Conservation (phyloP, 2,113 vertebrate species). For the Oncorhynchus keta region DNA sequence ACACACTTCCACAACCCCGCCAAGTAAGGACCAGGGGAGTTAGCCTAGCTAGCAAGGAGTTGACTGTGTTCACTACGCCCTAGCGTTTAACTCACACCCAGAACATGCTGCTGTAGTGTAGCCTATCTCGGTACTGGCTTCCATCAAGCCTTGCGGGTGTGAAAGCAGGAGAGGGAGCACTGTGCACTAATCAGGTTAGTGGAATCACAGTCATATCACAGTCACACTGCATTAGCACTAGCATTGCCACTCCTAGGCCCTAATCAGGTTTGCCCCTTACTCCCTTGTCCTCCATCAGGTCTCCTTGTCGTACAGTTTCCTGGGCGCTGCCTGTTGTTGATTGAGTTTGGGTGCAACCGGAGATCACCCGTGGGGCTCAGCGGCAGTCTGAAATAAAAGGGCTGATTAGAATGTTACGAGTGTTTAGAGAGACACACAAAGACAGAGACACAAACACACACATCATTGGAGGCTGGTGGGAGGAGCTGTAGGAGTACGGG, state of each 20-base stretch:
- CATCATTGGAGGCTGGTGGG: background rate
- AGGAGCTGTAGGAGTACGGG: too few species aligned
- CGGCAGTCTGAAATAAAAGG: background rate
- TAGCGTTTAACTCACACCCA: background rate
- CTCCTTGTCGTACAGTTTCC: constrained; percentile 13
- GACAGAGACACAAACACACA: background rate
- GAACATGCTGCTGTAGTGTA: background rate
- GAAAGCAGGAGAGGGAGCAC: constrained; percentile 21
- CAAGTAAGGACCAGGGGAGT: background rate
- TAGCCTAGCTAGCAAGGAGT: background rate
- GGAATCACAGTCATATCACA: constrained; percentile 41
- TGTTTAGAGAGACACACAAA: background rate
- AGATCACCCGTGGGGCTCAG: constrained; percentile 6
- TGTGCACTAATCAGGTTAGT: constrained; percentile 55
- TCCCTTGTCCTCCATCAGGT: constrained; percentile 32
- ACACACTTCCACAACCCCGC: constrained; percentile 18
- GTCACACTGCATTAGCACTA: constrained; percentile 41
- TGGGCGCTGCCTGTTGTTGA: constrained; percentile 7
- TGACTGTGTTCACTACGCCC: background rate
- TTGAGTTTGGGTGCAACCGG: constrained; percentile 24
- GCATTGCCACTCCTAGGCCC: constrained; percentile 21
- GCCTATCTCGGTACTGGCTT: background rate
- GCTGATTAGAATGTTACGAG: too few species aligned
- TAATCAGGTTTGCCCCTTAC: background rate
- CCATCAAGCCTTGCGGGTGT: too few species aligned